Conservation (phyloP, 2,797 vertebrate genomes). For the Chrysocyon brachyurus region DNA sequence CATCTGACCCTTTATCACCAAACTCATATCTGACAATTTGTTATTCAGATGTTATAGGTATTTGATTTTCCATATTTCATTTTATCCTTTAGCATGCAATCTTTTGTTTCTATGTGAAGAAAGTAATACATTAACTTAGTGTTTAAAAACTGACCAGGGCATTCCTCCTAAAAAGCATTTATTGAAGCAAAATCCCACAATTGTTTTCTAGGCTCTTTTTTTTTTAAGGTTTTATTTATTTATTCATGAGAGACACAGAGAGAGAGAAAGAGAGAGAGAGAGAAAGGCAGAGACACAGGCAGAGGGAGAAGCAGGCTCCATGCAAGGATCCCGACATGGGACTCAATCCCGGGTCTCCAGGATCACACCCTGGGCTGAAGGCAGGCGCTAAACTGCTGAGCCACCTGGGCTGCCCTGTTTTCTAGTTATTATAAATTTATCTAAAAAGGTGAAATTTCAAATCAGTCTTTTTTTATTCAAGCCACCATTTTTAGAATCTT, state of each 20-base stretch:
- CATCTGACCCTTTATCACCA: background rate
- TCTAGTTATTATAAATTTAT: background rate
- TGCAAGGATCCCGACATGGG: too few species aligned
- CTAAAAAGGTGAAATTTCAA: background rate
- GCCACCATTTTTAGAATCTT: background rate
- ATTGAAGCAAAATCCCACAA: background rate
- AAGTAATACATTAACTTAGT: background rate
- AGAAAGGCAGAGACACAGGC: too few species aligned
- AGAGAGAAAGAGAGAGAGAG: too few species aligned
- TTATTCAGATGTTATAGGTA: background rate
- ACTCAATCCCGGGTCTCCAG: too few species aligned
- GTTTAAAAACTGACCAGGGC: background rate
- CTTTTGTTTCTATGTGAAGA: background rate
- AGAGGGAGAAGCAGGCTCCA: too few species aligned
- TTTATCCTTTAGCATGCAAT: background rate
- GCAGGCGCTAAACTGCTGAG: too few species aligned
- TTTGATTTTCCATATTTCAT: background rate
- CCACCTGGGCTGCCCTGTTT: background rate
- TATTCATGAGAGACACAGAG: too few species aligned
- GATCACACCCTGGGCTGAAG: too few species aligned
- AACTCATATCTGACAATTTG: background rate
- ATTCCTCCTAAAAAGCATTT: conserved; percentile 25
- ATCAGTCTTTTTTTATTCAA: background rate
- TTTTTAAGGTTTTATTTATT: too few species aligned
- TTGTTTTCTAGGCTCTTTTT: background rate